A percentile compares a stretch with the other conserved stretches of the same genome.
Evolutionary conservation across 2,888 invertebrate genomes (phyloP).

Genomic region (Plagiodera versicolora): DNA sequence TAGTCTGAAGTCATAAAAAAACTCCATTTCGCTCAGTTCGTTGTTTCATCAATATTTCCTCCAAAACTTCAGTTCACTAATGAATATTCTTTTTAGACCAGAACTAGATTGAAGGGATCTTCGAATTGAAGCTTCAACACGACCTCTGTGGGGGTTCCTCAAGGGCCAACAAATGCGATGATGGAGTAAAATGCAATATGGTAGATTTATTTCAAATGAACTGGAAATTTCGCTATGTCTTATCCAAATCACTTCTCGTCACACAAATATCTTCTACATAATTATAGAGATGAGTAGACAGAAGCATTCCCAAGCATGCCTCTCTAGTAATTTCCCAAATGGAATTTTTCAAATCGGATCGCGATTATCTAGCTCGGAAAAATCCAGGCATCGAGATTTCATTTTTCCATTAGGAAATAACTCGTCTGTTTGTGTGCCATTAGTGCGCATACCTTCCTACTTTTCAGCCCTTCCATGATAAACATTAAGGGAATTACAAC

Average conservation of each 20-base stretch:
- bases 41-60: too few relatives aligned
- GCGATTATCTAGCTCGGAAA: neutral
- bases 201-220: too few relatives aligned
- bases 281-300: neutral
- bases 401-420: slow-evolving; percentile 21
- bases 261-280: neutral
- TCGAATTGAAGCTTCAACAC: too few relatives aligned
- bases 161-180: too few relatives aligned
- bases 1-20: slow-evolving; percentile 37
- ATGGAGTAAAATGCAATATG: too few relatives aligned
- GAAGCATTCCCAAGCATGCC: neutral
- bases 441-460: slow-evolving; percentile 16
- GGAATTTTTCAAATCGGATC: neutral
- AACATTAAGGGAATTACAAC: slow-evolving; percentile 32
- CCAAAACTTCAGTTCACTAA: too few relatives aligned
- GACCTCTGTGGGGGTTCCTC: too few relatives aligned
- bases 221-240: too few relatives aligned
- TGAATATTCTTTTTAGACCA: too few relatives aligned
- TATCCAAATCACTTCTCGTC: too few relatives aligned
- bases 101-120: too few relatives aligned
- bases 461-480: slow-evolving; percentile 24
- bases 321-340: neutral
- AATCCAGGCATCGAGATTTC: neutral
- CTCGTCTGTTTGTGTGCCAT: slow-evolving; percentile 21
- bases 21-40: too few relatives aligned